phyloP scores from a whole-genome alignment of 2,888 invertebrate genomes.

The Eristalis pertinax region DNA sequence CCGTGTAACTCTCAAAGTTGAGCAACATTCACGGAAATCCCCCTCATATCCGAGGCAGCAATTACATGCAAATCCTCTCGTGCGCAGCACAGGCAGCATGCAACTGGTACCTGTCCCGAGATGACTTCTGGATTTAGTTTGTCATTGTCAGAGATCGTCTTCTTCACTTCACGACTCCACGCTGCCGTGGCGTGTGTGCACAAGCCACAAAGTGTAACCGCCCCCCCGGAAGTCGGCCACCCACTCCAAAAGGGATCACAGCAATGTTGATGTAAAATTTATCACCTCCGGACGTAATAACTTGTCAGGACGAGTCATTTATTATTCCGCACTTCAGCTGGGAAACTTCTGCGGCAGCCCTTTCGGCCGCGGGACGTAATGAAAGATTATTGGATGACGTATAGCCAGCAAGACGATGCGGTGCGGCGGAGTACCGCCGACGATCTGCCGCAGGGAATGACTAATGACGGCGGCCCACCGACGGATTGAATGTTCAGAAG shows the following conservation, averaged over 20 bases:
- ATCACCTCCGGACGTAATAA: slow-evolving; percentile 34
- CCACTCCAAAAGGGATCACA: background rate
- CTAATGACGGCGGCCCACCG: slow-evolving; percentile 22
- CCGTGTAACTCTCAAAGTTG: background rate
- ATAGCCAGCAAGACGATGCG: background rate
- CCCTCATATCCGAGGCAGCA: background rate
- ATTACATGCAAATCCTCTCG: background rate
- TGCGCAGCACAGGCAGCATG: background rate
- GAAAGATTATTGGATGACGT: slow-evolving; percentile 42
- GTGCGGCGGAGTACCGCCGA: background rate
- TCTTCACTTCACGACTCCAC: background rate
- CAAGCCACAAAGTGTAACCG: background rate
- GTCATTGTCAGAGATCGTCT: slow-evolving; percentile 20
- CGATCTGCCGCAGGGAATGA: slow-evolving; percentile 25
- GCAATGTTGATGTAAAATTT: slow-evolving; percentile 32
- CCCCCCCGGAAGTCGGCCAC: background rate
- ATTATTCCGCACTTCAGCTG: slow-evolving; percentile 26
- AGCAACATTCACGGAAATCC: slow-evolving; percentile 10
- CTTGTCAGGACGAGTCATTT: slow-evolving; percentile 25
- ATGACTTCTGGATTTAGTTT: slow-evolving; percentile 25
- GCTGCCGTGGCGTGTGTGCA: background rate
- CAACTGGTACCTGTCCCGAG: slow-evolving; percentile 12
- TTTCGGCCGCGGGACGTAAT: slow-evolving; percentile 23
- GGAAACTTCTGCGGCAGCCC: background rate
- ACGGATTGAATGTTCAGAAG: slow-evolving; percentile 10